phyloP scores from a whole-genome alignment of 2,113 vertebrate species.

The Silurus meridionalis region DNA sequence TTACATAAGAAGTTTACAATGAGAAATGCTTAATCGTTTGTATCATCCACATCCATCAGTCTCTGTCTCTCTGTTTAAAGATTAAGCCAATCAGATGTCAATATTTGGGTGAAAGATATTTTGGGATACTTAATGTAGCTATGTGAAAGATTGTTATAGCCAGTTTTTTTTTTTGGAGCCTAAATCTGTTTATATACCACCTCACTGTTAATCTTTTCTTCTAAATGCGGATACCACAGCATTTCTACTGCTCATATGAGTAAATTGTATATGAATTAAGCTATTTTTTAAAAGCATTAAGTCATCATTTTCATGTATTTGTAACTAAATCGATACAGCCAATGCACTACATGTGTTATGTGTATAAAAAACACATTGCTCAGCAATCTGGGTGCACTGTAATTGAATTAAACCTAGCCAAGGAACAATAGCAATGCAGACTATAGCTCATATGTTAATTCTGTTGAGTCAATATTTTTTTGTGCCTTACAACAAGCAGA shows the following conservation, averaged over 20 bases:
- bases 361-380: constrained; percentile 25
- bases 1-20: neutral
- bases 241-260: neutral
- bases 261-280: constrained; percentile 22
- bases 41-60: neutral
- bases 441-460: constrained; percentile 20
- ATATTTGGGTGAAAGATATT: neutral
- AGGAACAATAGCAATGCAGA: constrained; percentile 9
- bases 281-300: constrained; percentile 29
- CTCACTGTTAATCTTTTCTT: neutral
- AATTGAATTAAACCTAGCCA: constrained; percentile 24
- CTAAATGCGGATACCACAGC: neutral
- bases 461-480: constrained; percentile 6
- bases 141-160: neutral
- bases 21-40: neutral
- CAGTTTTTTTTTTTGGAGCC: neutral
- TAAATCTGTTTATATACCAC: neutral
- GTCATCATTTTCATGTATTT: constrained; percentile 6
- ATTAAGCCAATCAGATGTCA: no score
- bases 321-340: constrained; percentile 29
- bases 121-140: neutral
- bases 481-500: neutral
- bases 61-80: no score
- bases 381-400: constrained; percentile 17
- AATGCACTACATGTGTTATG: constrained; percentile 21